Conservation (phyloP, 2,113 vertebrate genomes). For the Prunella fulvescens region DNA sequence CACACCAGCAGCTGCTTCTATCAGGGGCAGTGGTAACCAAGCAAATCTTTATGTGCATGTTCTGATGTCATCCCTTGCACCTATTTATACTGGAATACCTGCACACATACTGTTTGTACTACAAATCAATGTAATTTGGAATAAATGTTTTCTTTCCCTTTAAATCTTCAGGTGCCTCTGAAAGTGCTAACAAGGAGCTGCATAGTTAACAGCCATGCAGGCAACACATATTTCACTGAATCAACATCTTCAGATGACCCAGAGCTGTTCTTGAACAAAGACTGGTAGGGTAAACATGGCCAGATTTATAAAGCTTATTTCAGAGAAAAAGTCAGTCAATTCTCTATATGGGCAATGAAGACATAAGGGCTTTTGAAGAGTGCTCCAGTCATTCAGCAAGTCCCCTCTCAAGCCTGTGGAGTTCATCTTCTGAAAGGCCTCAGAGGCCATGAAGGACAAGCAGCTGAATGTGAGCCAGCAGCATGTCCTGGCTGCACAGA, state of each 20-base stretch:
- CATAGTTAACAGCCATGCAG: neutral
- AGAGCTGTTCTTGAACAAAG: neutral
- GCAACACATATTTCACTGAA: neutral
- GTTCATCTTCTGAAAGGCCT: neutral
- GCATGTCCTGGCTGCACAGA: neutral
- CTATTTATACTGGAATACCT: neutral
- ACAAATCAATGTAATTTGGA: neutral
- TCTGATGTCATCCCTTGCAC: neutral
- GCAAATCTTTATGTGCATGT: neutral
- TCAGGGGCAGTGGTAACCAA: neutral
- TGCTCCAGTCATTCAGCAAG: neutral
- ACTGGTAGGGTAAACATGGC: rapidly evolving
- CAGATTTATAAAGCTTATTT: neutral
- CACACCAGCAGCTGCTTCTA: neutral
- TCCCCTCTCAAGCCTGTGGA: neutral
- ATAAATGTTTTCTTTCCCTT: neutral
- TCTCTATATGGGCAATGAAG: neutral
- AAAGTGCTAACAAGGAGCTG: neutral
- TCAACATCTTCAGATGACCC: neutral
- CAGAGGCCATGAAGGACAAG: neutral
- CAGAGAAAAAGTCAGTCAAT: neutral
- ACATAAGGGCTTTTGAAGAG: neutral
- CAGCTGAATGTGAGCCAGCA: neutral
- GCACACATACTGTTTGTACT: neutral
- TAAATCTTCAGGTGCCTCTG: neutral